Evolutionary conservation across 1,140 invertebrate genomes (phyloP), one percentile per base, ranked within the genome.

Genomic region (Bombus consobrinus): DNA sequence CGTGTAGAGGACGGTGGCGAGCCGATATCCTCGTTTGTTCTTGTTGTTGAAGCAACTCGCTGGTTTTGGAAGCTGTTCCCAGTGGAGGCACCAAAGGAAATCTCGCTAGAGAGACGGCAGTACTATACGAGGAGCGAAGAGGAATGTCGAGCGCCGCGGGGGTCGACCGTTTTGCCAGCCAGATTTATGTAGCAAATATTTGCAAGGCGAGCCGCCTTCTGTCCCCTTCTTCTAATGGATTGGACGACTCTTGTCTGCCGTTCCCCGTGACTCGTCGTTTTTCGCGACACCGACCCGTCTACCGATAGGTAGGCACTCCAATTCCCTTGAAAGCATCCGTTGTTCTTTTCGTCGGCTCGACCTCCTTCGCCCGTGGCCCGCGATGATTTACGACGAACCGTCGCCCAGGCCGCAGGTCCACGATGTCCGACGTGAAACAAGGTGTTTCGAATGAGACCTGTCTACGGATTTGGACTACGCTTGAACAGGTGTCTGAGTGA

Each of bases 131-230:
- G 32, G 85, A 86, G 85, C 75, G 72, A 81, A 78, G 69, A 81
- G 83, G 79, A 89, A 89, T 88, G 88, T 86, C 72, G 87, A 77
- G 74, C 87, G 77, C 87, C 74, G 53, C 74, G 87, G 85, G 89
- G 85, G 53, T 69, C 75, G 64, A 62, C 68, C 88, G 81, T 90
- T 89, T 89, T 64, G 39, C 72, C 77, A 71, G 78, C 13, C 75
- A 87, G 88, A 90, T 93, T 93, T 92, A 92, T 91, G 88, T 86
- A 85, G 90, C 90, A 93, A 92, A 93, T 91, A 93, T 93, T 93
- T 91, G 90, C 90, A 89, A 90, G 86, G 74, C 91, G 88, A 90
- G 83, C 53, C 64, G n/a, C 80, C 62, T 15, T 47, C 78, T 79
- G n/a, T 59, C 86, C 72, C 28, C 78, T 72, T 71, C 69, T 37